phyloP scores from a whole-genome alignment of 1,140 invertebrate genomes.

The Anadara kagoshimensis region DNA sequence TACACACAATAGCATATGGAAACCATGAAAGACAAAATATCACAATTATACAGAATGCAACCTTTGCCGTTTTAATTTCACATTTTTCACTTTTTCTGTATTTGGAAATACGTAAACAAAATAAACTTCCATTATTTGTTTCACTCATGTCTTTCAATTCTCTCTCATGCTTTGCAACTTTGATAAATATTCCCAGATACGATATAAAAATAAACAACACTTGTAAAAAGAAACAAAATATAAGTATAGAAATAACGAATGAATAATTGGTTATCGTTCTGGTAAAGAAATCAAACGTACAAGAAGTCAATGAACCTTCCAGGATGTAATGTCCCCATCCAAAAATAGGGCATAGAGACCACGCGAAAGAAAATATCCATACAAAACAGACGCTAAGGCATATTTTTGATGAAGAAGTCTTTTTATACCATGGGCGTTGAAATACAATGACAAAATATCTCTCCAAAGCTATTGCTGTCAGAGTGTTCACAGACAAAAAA shows the following conservation, averaged over 20 bases:
- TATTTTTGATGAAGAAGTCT: conserved; percentile 4
- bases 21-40: conserved; percentile 40
- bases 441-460: conserved; percentile 43
- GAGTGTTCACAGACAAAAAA: conserved; percentile 51
- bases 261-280: conserved; percentile 83
- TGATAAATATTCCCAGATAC: conserved; percentile 86
- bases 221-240: conserved; percentile 86
- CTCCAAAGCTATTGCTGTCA: conserved; percentile 50
- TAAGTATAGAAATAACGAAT: conserved; percentile 84
- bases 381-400: conserved; percentile 9
- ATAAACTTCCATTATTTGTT: not conserved
- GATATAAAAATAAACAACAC: conserved; percentile 87
- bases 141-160: conserved; percentile 84
- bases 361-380: conserved; percentile 51
- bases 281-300: conserved; percentile 76
- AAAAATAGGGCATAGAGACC: conserved; percentile 43
- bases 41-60: conserved; percentile 16
- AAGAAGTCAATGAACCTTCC: conserved; percentile 49
- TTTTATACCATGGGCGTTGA: conserved; percentile 48
- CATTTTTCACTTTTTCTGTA: conserved; percentile 12
- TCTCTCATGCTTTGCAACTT: conserved; percentile 78
- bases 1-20: conserved; percentile 77
- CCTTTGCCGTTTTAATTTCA: conserved; percentile 24
- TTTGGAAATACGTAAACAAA: conserved; percentile 8
- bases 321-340: conserved; percentile 53